Base-by-base conservation (phyloP, 2,113 vertebrate genomes). In the Megaceryle maxima region DNA sequence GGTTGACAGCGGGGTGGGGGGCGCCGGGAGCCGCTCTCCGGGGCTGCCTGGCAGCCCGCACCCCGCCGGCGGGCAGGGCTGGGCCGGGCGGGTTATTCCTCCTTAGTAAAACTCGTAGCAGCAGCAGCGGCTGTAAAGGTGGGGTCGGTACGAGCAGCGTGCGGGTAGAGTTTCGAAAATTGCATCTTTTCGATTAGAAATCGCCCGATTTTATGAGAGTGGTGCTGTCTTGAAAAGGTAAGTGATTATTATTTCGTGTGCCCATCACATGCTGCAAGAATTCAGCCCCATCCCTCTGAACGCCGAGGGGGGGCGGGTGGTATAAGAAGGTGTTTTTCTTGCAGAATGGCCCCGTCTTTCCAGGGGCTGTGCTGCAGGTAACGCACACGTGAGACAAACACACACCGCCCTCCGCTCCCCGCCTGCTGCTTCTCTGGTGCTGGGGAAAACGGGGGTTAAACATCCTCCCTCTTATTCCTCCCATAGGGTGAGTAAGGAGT, bases 141-240 rank as follows among this genome's bases (percentile, higher is more conserved):
- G 84, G 66, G 95, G 72, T 19, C 67, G 50, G n/a, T 9, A 3
- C 10, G 14, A 44, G 81, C 39, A 5, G 64, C 24, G 15, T 14
- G 69, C 74, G 2, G 56, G 83, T 41, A 41, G 9, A 39, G 35
- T 37, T 14, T 2, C 10, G 6, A 9, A 11, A 79, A 50, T 44
- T 33, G 0, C 17, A 0, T 24, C 18, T 63, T 37, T 68, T 20
- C 28, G 0, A 1, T 60, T 22, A 53, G 16, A 60, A 84, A 41
- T 13, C 1, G 2, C 1, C 18, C 7, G 0, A 25, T 79, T 24
- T 11, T 35, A 16, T 16, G 66, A 48, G 60, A 11, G 48, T 41
- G 10, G 67, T 0, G 33, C 55, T 0, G 3, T 7, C 33, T 11
- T 5, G 0, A 1, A 1, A 7, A 57, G 85, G 48, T 75, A 12